These are phyloP conservation scores for Eupelmus urozonus DNA, from an alignment of 2,888 invertebrate genomes.

Conservation along the genomic window DNA sequence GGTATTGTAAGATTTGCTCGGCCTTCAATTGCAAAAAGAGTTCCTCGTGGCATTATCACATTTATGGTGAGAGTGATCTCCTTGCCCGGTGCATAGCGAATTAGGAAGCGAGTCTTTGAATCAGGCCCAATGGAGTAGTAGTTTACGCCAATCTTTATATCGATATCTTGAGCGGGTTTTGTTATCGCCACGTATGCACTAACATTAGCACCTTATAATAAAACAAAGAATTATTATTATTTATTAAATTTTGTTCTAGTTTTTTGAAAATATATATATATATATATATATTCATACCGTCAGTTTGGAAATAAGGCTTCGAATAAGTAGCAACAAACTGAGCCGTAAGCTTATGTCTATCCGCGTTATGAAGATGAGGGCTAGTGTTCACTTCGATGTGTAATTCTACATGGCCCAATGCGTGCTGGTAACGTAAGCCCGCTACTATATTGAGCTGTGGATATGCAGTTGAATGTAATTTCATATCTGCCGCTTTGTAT, in stretches of 20 bases:
- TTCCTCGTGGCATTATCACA: slow-evolving; percentile 83
- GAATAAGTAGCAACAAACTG: slow-evolving; percentile 82
- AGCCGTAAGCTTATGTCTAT: slow-evolving; percentile 81
- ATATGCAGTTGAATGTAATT: slow-evolving; percentile 87
- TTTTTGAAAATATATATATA: too few relatives aligned
- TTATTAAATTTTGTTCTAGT: background rate
- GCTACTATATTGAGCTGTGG: slow-evolving; percentile 79
- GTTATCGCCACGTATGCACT: slow-evolving; percentile 82
- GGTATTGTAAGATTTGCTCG: slow-evolving; percentile 87
- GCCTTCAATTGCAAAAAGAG: slow-evolving; percentile 83
- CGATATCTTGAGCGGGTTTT: slow-evolving; percentile 83
- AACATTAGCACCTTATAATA: slow-evolving; percentile 82
- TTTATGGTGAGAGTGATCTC: slow-evolving; percentile 80
- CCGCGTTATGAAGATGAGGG: slow-evolving; percentile 78
- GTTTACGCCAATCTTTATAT: slow-evolving; percentile 81
- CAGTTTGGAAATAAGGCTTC: slow-evolving; percentile 78
- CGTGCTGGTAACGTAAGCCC: slow-evolving; percentile 79
- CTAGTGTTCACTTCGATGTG: slow-evolving; percentile 85
- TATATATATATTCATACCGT: slow-evolving; percentile 45
- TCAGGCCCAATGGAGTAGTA: slow-evolving; percentile 79
- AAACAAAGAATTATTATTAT: slow-evolving; percentile 65
- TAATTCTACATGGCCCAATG: slow-evolving; percentile 85
- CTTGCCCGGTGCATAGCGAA: slow-evolving; percentile 81
- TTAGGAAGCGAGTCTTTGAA: slow-evolving; percentile 78
- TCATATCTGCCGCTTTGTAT: slow-evolving; percentile 82